phyloP scores from a whole-genome alignment of 1,140 invertebrate genomes.

The Procambarus virginalis region DNA sequence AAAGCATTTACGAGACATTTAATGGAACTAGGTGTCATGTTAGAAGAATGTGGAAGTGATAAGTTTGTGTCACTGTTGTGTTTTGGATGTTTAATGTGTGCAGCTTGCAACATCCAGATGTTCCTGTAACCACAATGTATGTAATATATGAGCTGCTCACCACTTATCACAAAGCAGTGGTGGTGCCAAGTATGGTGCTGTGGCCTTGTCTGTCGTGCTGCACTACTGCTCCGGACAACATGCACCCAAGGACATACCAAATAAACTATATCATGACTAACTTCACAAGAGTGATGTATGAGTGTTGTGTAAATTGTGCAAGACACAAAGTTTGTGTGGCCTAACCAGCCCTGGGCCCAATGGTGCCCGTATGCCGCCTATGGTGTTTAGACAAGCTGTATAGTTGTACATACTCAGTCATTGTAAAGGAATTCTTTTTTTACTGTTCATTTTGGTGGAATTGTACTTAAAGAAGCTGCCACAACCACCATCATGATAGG shows the following conservation, averaged over 20 bases:
- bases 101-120: slow-evolving; percentile 50
- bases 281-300: slow-evolving; percentile 58
- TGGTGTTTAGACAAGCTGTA: slow-evolving; percentile 61
- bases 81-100: slow-evolving; percentile 54
- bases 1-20: slow-evolving; percentile 32
- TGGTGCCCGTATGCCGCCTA: slow-evolving; percentile 63
- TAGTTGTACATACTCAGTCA: slow-evolving; percentile 55
- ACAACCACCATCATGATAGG: slow-evolving; percentile 62
- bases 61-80: slow-evolving; percentile 54
- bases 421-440: slow-evolving; percentile 64
- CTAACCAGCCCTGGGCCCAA: slow-evolving; percentile 65
- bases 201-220: slow-evolving; percentile 40
- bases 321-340: slow-evolving; percentile 58
- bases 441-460: slow-evolving; percentile 64
- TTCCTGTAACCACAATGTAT: slow-evolving; percentile 41
- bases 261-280: slow-evolving; percentile 49
- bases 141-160: slow-evolving; percentile 1
- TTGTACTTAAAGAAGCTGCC: slow-evolving; percentile 63
- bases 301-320: slow-evolving; percentile 58
- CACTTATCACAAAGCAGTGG: slow-evolving; percentile 35
- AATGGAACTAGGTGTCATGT: slow-evolving; percentile 29
- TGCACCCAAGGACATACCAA: slow-evolving; percentile 55
- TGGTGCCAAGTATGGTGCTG: slow-evolving; percentile 37
- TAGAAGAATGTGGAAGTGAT: slow-evolving; percentile 53
- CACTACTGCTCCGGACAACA: slow-evolving; percentile 14